Evolutionary conservation across 1,140 invertebrate genomes (phyloP).

Genomic region (Physella acuta): DNA sequence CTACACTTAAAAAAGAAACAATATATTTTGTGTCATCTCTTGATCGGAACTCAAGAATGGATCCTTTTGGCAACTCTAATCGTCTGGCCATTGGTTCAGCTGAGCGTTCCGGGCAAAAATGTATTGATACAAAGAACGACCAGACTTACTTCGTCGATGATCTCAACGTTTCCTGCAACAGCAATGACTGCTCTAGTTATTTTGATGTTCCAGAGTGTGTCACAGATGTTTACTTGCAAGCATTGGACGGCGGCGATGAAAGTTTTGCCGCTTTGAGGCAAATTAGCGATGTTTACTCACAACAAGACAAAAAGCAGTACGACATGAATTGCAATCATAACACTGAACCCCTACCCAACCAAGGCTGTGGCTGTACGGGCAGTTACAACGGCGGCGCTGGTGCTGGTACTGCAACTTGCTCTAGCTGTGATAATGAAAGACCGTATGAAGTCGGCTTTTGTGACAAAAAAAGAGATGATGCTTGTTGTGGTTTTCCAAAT

Average conservation of each 20-base stretch:
- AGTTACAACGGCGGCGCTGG: constrained; percentile 9
- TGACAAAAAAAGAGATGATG: constrained; percentile 2
- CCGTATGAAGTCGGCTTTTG: constrained; percentile 2
- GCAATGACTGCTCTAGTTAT: constrained; percentile 8
- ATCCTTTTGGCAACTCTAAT: background rate
- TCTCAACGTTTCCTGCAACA: background rate
- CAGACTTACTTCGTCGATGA: constrained; percentile 3
- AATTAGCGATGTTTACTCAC: constrained; percentile 4
- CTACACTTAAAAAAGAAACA: background rate
- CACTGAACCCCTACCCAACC: background rate
- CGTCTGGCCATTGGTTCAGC: background rate
- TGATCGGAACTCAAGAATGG: background rate
- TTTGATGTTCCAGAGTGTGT: constrained; percentile 17
- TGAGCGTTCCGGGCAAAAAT: background rate
- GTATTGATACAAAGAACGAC: background rate
- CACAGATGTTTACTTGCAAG: constrained; percentile 10
- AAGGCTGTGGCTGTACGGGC: constrained; percentile 9
- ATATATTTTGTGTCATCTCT: background rate
- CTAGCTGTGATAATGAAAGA: no score
- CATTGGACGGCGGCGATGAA: constrained; percentile 17
- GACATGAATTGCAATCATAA: constrained; percentile 15
- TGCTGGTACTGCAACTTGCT: background rate
- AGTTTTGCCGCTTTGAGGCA: constrained; percentile 11
- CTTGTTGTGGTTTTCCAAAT: background rate
- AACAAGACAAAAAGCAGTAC: background rate